Conservation (phyloP, 2,888 invertebrate genomes). For the Temnothorax unifasciatus region DNA sequence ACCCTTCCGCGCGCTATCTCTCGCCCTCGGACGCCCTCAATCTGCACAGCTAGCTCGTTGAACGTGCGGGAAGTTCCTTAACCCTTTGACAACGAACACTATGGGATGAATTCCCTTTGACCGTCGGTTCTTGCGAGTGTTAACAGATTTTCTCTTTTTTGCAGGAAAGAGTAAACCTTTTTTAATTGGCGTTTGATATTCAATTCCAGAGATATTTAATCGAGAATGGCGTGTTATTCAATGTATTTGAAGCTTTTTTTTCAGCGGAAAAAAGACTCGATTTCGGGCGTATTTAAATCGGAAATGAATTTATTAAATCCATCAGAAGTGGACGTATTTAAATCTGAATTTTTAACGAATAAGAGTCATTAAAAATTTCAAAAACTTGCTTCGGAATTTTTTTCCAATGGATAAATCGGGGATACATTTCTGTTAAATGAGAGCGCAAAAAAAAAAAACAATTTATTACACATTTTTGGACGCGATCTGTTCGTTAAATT, state of each 20-base stretch:
- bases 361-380: neutral
- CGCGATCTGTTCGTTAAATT: constrained; percentile 11
- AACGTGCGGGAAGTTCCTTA: constrained; percentile 34
- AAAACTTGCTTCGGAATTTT: neutral
- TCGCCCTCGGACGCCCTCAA: constrained; percentile 11
- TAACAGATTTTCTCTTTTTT: neutral
- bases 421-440: neutral
- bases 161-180: neutral
- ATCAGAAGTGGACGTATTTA: neutral
- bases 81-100: constrained; percentile 31
- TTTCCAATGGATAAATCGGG: neutral
- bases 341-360: neutral
- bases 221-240: neutral
- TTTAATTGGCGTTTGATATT: neutral
- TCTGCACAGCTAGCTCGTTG: constrained; percentile 37
- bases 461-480: neutral
- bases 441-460: constrained; percentile 36
- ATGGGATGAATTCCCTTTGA: neutral
- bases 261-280: neutral
- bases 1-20: constrained; percentile 1
- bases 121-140: neutral
- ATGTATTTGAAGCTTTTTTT: neutral
- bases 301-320: neutral
- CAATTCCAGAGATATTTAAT: constrained; percentile 12
- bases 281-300: neutral